Conservation (phyloP, 2,888 invertebrate genomes). For the Pharmacophagus antenor region DNA sequence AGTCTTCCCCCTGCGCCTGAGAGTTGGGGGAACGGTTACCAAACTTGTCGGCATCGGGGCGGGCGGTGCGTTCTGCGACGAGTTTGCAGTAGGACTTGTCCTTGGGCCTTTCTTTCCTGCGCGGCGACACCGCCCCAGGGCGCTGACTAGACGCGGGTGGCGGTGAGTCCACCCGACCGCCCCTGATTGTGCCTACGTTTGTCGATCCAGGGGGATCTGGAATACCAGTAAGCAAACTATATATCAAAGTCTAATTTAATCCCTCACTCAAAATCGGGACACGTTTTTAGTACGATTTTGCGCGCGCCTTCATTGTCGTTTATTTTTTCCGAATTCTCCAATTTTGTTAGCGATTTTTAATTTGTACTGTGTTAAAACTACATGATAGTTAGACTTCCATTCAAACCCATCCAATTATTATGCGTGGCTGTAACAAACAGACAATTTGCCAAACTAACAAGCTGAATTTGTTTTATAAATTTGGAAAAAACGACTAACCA, state of each 20-base stretch:
- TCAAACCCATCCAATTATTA: constrained; percentile 31
- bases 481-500: constrained; percentile 9
- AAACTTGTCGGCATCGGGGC: constrained; percentile 58
- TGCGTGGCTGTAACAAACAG: constrained; percentile 31
- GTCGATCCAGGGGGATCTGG: constrained; percentile 83
- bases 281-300: constrained; percentile 19
- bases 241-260: constrained; percentile 28
- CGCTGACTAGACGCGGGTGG: constrained; percentile 51
- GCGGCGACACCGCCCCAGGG: constrained; percentile 53
- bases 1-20: constrained; percentile 89
- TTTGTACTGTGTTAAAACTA: constrained; percentile 19
- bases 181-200: constrained; percentile 83
- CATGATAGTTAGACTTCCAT: constrained; percentile 29
- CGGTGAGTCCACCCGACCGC: constrained; percentile 55
- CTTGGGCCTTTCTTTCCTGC: constrained; percentile 67
- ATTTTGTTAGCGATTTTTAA: constrained; percentile 19
- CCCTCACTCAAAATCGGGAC: constrained; percentile 18
- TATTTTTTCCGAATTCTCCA: constrained; percentile 22
- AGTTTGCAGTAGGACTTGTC: constrained; percentile 81
- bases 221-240: constrained; percentile 40
- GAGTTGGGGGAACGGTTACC: constrained; percentile 71
- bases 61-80: constrained; percentile 68
- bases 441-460: constrained; percentile 32
- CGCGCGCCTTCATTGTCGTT: constrained; percentile 20
- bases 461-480: constrained; percentile 18